These are phyloP conservation scores for Deilephila elpenor DNA, from an alignment of 2,888 invertebrate species.

Conservation along the genomic window DNA sequence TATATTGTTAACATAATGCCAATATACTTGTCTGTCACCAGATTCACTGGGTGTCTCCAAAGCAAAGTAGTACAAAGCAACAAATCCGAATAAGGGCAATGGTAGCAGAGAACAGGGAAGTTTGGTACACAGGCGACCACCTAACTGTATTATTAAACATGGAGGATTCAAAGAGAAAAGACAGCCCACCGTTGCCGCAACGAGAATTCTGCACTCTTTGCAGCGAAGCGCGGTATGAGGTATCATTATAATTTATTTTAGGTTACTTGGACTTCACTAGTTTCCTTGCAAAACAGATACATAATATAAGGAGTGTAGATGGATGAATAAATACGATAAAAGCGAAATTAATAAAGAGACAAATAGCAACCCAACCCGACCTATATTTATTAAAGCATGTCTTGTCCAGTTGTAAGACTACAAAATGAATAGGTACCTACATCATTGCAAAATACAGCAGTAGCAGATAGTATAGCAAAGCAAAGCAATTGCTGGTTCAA, in stretches of 20 bases:
- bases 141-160: slow-evolving; percentile 63
- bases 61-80: slow-evolving; percentile 50
- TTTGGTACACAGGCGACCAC: slow-evolving; percentile 66
- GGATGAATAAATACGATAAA: too few species aligned
- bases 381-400: too few species aligned
- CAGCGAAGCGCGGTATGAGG: slow-evolving; percentile 79
- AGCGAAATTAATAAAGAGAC: too few species aligned
- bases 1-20: neutral
- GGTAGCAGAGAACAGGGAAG: slow-evolving; percentile 74
- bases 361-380: too few species aligned
- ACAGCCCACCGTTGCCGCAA: slow-evolving; percentile 61
- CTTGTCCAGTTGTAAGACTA: too few species aligned
- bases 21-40: slow-evolving; percentile 37
- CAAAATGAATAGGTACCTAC: too few species aligned
- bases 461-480: too few species aligned
- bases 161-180: slow-evolving; percentile 60
- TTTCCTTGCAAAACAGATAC: too few species aligned
- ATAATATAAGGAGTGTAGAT: too few species aligned
- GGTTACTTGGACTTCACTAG: too few species aligned
- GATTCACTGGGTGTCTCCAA: slow-evolving; percentile 79
- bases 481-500: too few species aligned
- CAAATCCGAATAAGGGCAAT: slow-evolving; percentile 72
- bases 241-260: slow-evolving; percentile 36
- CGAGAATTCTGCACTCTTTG: slow-evolving; percentile 61
- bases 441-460: too few species aligned